A percentile compares a stretch with the other conserved stretches of the same genome.
phyloP scores from a whole-genome alignment of 2,797 vertebrate species.

The Allobates femoralis region DNA sequence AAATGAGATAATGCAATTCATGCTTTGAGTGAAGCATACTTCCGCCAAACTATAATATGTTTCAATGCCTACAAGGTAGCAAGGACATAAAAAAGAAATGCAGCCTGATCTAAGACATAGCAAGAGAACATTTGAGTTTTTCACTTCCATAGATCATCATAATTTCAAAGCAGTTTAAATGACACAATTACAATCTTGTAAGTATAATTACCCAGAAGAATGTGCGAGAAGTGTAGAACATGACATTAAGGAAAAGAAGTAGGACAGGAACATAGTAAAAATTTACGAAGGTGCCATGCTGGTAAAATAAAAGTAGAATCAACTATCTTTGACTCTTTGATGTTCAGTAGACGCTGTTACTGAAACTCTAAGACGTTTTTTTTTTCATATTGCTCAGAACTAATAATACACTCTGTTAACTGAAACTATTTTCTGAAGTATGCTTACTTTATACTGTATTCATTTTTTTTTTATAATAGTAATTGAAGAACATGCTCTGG shows the following conservation, averaged over 20 bases:
- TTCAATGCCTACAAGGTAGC: constrained; percentile 11
- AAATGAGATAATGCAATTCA: constrained; percentile 13
- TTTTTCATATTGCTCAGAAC: constrained; percentile 37
- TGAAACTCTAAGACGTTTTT: constrained; percentile 14
- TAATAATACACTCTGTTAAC: background rate
- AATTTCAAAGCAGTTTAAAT: constrained; percentile 49
- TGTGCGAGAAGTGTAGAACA: constrained; percentile 12
- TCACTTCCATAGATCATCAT: constrained; percentile 16
- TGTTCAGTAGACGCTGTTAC: constrained; percentile 38
- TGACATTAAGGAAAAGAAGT: constrained; percentile 34
- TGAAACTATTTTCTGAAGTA: constrained; percentile 10
- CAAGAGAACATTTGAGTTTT: constrained; percentile 34
- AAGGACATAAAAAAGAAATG: constrained; percentile 28
- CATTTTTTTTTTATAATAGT: background rate
- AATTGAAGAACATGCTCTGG: background rate
- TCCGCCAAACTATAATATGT: background rate
- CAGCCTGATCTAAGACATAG: constrained; percentile 17
- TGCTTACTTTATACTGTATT: background rate
- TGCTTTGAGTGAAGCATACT: background rate
- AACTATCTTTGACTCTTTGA: constrained; percentile 37
- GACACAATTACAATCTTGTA: constrained; percentile 29
- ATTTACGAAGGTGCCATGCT: constrained; percentile 22
- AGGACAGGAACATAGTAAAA: constrained; percentile 24
- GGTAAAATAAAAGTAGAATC: constrained; percentile 32
- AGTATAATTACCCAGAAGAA: constrained; percentile 27